A percentile compares a stretch with the other conserved stretches of the same genome.
phyloP scores from a whole-genome alignment of 2,113 vertebrate species.

The Etia nguti region DNA sequence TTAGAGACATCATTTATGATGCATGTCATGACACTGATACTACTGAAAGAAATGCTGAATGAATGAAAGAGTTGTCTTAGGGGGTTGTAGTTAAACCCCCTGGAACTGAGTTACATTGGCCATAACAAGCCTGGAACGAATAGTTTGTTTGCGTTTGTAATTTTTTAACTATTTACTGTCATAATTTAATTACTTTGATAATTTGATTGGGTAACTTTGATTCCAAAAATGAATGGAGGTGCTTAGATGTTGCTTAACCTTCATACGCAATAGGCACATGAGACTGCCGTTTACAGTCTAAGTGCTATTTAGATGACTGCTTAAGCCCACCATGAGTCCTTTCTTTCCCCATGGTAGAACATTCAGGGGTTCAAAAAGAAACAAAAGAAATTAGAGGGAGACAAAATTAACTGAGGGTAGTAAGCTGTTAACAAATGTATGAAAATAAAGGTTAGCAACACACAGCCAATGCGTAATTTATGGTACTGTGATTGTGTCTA shows the following conservation, averaged over 20 bases:
- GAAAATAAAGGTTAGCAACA: neutral
- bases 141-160: neutral
- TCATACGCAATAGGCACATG: neutral
- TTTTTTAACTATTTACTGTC: neutral
- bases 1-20: neutral
- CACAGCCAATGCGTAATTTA: neutral
- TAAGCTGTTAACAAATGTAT: neutral
- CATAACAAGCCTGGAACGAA: neutral
- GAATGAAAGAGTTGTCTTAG: neutral
- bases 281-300: neutral
- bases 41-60: neutral
- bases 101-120: neutral
- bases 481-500: neutral
- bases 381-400: neutral
- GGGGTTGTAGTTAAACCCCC: neutral
- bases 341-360: neutral
- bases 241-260: neutral
- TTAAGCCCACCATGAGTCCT: neutral
- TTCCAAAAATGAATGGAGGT: neutral
- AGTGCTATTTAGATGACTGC: neutral
- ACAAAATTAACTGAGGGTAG: neutral
- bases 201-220: neutral
- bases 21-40: neutral
- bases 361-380: neutral
- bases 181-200: neutral